phyloP scores from a whole-genome alignment of 1,140 invertebrate species.

The Riptortus pedestris region DNA sequence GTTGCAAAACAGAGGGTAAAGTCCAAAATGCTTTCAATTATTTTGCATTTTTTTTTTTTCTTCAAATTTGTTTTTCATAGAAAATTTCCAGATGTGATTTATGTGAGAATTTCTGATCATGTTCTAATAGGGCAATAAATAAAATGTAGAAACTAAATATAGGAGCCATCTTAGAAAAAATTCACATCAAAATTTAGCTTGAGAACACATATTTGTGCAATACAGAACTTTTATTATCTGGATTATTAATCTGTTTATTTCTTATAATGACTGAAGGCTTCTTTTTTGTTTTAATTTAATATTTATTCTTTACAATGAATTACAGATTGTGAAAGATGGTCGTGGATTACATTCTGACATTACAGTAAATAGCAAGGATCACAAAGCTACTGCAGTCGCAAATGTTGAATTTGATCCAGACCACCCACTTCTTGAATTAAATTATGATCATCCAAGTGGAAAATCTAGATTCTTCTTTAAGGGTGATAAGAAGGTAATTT shows the following conservation, averaged over 20 bases:
- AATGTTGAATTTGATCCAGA: conserved; percentile 40
- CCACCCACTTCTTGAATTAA: conserved; percentile 27
- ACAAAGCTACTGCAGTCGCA: conserved; percentile 37
- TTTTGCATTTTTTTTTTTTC: too few relatives aligned
- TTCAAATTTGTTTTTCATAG: too few relatives aligned
- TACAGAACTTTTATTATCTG: too few relatives aligned
- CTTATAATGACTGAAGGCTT: background rate
- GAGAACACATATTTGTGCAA: too few relatives aligned
- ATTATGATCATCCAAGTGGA: conserved; percentile 28
- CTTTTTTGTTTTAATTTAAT: background rate
- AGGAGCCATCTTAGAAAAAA: background rate
- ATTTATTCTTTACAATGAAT: background rate
- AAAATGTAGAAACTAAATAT: background rate
- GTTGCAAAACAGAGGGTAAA: conserved; percentile 24
- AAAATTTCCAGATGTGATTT: too few relatives aligned
- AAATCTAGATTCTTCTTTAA: conserved; percentile 29
- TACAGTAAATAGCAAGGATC: conserved; percentile 34
- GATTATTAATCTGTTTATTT: too few relatives aligned
- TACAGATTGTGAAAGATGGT: background rate
- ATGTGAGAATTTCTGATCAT: too few relatives aligned
- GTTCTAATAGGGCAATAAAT: too few relatives aligned
- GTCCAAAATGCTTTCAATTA: too few relatives aligned
- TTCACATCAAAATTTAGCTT: background rate
- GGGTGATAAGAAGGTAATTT: conserved; percentile 24
- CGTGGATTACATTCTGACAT: conserved; percentile 2